phyloP scores from a whole-genome alignment of 2,113 vertebrate genomes.

The Xiphophorus hellerii region DNA sequence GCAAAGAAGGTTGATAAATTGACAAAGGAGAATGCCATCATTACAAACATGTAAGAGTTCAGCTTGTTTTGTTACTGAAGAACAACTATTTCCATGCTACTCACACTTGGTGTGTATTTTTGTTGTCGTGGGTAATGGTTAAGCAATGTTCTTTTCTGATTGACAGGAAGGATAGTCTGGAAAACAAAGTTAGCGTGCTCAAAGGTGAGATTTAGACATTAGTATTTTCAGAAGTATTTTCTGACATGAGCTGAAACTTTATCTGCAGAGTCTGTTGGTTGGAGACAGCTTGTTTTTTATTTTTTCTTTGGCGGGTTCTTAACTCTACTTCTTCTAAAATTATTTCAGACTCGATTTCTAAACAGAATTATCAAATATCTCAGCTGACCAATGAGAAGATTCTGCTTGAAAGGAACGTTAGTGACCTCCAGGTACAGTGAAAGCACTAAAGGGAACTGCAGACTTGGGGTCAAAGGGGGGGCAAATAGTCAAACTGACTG shows the following conservation, averaged over 20 bases:
- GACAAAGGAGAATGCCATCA: conserved; percentile 84
- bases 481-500: not conserved
- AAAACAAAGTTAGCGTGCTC: conserved; percentile 86
- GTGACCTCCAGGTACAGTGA: conserved; percentile 84
- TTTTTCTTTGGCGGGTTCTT: too few species aligned
- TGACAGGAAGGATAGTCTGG: conserved; percentile 87
- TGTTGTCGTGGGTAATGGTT: not conserved
- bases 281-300: not conserved
- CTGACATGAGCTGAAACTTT: not conserved
- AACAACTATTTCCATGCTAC: not conserved
- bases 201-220: conserved; percentile 83
- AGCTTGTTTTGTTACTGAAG: not conserved
- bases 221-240: not conserved
- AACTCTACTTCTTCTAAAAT: not conserved
- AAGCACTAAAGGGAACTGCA: not conserved
- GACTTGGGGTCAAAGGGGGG: too few species aligned
- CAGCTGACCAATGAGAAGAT: conserved; percentile 86
- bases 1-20: conserved; percentile 82
- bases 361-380: conserved; percentile 83
- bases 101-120: not conserved
- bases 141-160: conserved; percentile 19
- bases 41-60: conserved; percentile 82
- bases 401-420: conserved; percentile 81
- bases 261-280: not conserved
- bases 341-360: conserved; percentile 82